phyloP scores from a whole-genome alignment of 53 echinoderm and acorn worm species.

The Antedon mediterranea region DNA sequence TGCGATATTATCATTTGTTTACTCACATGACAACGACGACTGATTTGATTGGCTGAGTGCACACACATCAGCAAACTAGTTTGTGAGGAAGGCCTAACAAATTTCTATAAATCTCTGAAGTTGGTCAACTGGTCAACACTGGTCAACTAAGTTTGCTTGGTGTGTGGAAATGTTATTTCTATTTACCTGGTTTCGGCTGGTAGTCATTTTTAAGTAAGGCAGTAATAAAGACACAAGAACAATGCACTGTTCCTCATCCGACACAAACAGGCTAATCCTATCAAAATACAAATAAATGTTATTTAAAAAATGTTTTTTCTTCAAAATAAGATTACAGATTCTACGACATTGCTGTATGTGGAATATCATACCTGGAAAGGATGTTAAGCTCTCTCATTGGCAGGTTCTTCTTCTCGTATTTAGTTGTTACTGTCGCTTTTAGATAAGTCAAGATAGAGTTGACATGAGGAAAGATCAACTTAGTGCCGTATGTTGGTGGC shows the following conservation, averaged over 20 bases:
- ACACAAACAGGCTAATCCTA: constrained; percentile 55
- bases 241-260: constrained; percentile 47
- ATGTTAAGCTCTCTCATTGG: constrained; percentile 83
- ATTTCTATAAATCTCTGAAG: too few relatives aligned
- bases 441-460: constrained; percentile 51
- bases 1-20: too few relatives aligned
- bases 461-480: constrained; percentile 51
- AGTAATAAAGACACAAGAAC: constrained; percentile 51
- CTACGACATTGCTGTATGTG: too few relatives aligned
- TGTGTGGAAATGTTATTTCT: background rate
- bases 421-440: constrained; percentile 38
- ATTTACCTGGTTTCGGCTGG: constrained; percentile 41
- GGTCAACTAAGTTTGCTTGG: too few relatives aligned
- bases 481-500: constrained; percentile 33
- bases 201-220: constrained; percentile 51
- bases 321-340: too few relatives aligned
- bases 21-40: too few relatives aligned
- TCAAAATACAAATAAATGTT: too few relatives aligned
- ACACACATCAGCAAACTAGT: too few relatives aligned
- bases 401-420: constrained; percentile 18
- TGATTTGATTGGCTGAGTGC: too few relatives aligned
- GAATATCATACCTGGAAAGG: constrained; percentile 56
- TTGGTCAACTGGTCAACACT: too few relatives aligned
- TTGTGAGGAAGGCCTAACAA: too few relatives aligned
- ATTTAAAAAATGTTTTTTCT: too few relatives aligned